Percentiles rank a stretch among this genome's conserved stretches.
Evolutionary conservation across 2,113 vertebrate species (phyloP).

Genomic region (Cepphus grylle): DNA sequence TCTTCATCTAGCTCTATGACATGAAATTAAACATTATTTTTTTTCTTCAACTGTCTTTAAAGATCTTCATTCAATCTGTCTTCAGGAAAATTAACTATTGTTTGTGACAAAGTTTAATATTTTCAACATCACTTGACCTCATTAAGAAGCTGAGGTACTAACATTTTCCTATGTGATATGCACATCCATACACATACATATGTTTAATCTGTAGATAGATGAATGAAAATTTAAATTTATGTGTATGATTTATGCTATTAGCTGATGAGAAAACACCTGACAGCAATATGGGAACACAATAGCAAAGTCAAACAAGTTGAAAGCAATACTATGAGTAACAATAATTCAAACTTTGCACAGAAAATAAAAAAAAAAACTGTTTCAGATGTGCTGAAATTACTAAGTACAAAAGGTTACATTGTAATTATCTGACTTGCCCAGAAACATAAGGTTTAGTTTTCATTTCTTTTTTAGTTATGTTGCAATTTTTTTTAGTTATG

Average conservation of each 20-base stretch:
- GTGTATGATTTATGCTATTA: not conserved
- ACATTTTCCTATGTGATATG: not conserved
- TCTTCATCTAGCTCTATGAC: not conserved
- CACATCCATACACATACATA: not conserved
- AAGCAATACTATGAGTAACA: not conserved
- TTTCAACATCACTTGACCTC: not conserved
- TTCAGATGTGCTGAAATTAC: not conserved
- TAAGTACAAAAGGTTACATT: not conserved
- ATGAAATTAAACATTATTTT: not conserved
- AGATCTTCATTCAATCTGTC: not conserved
- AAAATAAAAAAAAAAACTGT: not conserved
- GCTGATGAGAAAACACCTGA: not conserved
- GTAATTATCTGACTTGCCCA: not conserved
- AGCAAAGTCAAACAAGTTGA: not conserved
- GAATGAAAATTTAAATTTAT: not conserved
- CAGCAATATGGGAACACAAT: not conserved
- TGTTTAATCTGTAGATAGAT: not conserved
- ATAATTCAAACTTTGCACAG: not conserved
- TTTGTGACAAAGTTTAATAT: not conserved
- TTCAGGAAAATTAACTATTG: not conserved
- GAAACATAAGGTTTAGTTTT: not conserved
- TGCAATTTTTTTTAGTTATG: not conserved
- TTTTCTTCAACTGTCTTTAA: not conserved
- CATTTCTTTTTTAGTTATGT: not conserved
- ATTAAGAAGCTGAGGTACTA: not conserved